Conservation (phyloP, 2,888 invertebrate genomes). For the Cantharis flavilabris region DNA sequence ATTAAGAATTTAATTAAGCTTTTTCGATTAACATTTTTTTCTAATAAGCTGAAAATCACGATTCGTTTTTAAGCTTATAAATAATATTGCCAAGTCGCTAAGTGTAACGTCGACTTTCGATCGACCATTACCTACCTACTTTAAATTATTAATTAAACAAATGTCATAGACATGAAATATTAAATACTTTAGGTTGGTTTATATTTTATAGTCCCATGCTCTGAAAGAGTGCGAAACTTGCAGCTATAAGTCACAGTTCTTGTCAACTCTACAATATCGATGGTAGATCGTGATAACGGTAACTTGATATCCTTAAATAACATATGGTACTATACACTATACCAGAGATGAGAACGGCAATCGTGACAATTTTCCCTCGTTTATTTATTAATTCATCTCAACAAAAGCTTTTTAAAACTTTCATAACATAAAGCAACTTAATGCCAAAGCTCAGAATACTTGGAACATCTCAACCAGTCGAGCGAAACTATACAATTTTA, state of each 20-base stretch:
- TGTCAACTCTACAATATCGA: conserved; percentile 33
- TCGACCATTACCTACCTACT: not conserved
- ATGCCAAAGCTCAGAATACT: not conserved
- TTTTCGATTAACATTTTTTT: not conserved
- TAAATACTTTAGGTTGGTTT: conserved; percentile 8
- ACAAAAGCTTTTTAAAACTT: not conserved
- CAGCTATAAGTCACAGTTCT: conserved; percentile 32
- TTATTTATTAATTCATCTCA: not conserved
- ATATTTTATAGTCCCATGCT: conserved; percentile 9
- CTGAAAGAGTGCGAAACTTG: conserved; percentile 28
- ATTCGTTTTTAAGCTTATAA: conserved; percentile 6
- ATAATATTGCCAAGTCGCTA: conserved; percentile 4
- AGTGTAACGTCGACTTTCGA: not conserved
- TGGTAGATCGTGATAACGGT: conserved; percentile 33
- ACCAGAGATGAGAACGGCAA: not conserved
- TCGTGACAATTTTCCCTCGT: not conserved
- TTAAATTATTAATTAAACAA: conserved; percentile 7
- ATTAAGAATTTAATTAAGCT: not conserved
- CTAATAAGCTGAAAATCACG: conserved; percentile 15
- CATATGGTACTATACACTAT: conserved; percentile 13
- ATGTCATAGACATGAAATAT: not conserved
- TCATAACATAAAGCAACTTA: not conserved
- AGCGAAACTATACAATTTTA: not conserved
- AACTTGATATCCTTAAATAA: conserved; percentile 32
- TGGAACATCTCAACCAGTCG: not conserved